Percentiles rank a stretch among this genome's conserved stretches.
These are phyloP conservation scores for Orthosia gracilis DNA, from an alignment of 2,888 invertebrate genomes.

Conservation along the genomic window DNA sequence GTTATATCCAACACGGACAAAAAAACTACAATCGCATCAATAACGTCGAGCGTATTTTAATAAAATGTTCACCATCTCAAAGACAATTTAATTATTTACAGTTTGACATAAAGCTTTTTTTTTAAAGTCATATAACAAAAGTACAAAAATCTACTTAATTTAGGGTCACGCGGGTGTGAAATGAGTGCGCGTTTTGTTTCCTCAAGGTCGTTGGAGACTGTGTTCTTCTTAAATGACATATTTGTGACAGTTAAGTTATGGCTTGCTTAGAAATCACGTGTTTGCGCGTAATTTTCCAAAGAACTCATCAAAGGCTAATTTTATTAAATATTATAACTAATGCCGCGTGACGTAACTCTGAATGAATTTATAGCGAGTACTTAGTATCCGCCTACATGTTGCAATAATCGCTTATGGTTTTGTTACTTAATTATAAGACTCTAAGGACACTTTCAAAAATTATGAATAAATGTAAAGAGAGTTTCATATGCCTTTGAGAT, in stretches of 20 bases:
- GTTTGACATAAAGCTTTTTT: too few species aligned
- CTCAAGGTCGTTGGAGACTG: too few species aligned
- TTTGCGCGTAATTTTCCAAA: constrained; percentile 30
- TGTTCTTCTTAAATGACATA: too few species aligned
- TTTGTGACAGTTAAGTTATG: background rate
- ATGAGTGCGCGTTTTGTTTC: too few species aligned
- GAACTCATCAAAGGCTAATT: constrained; percentile 51
- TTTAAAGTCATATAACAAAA: too few species aligned
- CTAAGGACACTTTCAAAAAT: constrained; percentile 19
- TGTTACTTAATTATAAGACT: background rate
- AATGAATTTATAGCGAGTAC: constrained; percentile 26
- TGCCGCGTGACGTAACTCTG: constrained; percentile 51
- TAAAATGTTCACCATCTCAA: too few species aligned
- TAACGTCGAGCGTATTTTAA: too few species aligned
- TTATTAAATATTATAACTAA: constrained; percentile 57
- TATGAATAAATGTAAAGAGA: background rate
- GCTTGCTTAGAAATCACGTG: constrained; percentile 16
- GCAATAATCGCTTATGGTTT: constrained; percentile 13
- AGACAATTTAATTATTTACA: too few species aligned
- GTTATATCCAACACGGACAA: too few species aligned
- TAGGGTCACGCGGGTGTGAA: too few species aligned
- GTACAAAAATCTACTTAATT: too few species aligned
- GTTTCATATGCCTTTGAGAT: background rate
- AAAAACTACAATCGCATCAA: too few species aligned
- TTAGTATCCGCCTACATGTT: constrained; percentile 31